Evolutionary conservation across 1,140 invertebrate genomes (phyloP).

Genomic region (Zaprionus capensis): DNA sequence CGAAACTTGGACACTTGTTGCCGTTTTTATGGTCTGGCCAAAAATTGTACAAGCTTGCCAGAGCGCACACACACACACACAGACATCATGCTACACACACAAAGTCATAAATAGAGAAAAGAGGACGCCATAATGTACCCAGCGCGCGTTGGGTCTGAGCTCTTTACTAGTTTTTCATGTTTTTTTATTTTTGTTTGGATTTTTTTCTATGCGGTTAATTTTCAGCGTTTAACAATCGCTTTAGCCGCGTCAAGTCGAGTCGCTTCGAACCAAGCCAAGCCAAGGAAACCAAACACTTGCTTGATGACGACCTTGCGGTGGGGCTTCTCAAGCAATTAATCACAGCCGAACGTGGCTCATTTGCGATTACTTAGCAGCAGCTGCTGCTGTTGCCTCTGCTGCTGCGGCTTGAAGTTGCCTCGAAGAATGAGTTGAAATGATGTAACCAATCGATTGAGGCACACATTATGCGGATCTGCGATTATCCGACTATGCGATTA

Average conservation of each 20-base stretch:
- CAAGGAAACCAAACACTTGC: slow-evolving; percentile 51
- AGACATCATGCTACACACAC: background rate
- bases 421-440: background rate
- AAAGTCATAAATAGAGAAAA: background rate
- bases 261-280: background rate
- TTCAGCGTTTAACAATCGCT: slow-evolving; percentile 38
- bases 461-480: background rate
- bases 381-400: background rate
- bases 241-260: background rate
- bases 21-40: slow-evolving; percentile 33
- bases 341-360: slow-evolving; percentile 47
- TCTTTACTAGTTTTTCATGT: slow-evolving; percentile 22
- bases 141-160: slow-evolving; percentile 12
- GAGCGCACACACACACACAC: background rate
- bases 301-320: slow-evolving; percentile 29
- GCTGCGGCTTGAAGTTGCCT: background rate
- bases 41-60: slow-evolving; percentile 35
- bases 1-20: slow-evolving; percentile 59
- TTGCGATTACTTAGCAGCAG: slow-evolving; percentile 39
- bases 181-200: slow-evolving; percentile 32
- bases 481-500: background rate
- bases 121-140: background rate
- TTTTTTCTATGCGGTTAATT: slow-evolving; percentile 43
- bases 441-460: slow-evolving; percentile 10
- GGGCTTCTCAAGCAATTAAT: slow-evolving; percentile 48